phyloP scores from a whole-genome alignment of 2,797 vertebrate genomes.

The Pipistrellus nathusii region DNA sequence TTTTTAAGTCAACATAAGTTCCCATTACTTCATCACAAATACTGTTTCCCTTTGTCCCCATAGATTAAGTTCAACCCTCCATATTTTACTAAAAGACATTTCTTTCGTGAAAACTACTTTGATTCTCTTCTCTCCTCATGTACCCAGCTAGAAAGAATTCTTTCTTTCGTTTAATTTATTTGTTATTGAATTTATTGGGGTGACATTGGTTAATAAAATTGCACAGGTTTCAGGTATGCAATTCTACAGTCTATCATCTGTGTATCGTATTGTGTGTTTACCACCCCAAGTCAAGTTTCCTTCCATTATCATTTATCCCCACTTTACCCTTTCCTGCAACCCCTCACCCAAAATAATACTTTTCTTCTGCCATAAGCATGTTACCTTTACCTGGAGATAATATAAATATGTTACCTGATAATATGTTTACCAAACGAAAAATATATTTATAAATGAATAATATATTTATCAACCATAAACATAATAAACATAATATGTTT shows the following conservation, averaged over 20 bases:
- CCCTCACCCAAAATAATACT: neutral
- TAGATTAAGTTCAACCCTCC: neutral
- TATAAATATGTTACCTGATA: neutral
- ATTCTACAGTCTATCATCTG: neutral
- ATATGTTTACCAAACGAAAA: neutral
- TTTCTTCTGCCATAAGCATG: neutral
- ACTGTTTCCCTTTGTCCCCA: neutral
- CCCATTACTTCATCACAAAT: neutral
- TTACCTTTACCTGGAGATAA: neutral
- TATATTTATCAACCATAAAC: neutral
- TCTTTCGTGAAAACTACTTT: neutral
- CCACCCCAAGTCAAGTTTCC: neutral
- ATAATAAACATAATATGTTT: neutral
- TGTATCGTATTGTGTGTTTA: neutral
- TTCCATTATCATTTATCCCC: neutral
- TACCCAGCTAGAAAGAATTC: neutral
- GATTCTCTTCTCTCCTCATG: neutral
- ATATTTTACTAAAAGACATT: neutral
- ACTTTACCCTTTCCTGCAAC: neutral
- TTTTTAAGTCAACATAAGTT: neutral
- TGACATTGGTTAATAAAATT: neutral
- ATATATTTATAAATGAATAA: neutral
- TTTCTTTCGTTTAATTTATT: neutral
- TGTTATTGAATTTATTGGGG: neutral
- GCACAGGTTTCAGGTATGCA: neutral